Evolutionary conservation across 1,140 invertebrate species (phyloP), one percentile per base, ranked within the genome.

Genomic region (fruit fly (Drosophila melanogaster)): DNA sequence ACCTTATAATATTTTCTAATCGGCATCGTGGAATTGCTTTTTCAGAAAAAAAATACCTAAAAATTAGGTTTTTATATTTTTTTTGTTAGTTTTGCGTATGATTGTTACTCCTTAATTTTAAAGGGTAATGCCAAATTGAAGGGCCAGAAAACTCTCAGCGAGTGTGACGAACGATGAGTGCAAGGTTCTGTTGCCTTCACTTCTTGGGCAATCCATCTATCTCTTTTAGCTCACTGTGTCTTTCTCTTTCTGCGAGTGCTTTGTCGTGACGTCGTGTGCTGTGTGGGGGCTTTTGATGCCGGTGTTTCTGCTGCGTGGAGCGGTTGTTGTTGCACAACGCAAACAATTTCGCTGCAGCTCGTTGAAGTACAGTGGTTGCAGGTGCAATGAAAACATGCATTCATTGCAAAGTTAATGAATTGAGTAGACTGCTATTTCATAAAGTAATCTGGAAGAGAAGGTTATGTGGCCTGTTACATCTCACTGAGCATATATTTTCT

Each of bases 181-280:
- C 59, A 35, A 72, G 40, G 43, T 58, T 50, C 53, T 19, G 67
- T 33, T 33, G 38, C n/a, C 61, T 56, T 56, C 62, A 67, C 50
- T 49, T 38, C 35, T 69, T 53, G 19, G 19, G 6, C 30, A 40
- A 24, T 64, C 61, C 19, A 24, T 61, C 59, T 30, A n/a, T 24
- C 59, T 53, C 15, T 15, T 33, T 60, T 37, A 19, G 12, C 35
- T 3, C 37, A 2, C 53, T 35, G 7, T 61, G 17, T 12, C 58
- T 47, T 12, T 41, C 30, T 35, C 37, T 67, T 47, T 47, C 51
- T 19, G 38, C 64, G 57, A 60, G 30, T 44, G 69, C 61, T 59
- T 84, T 65, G 64, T 67, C 76, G 80, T 84, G 80, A 79, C 66
- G 75, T 86, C 84, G 84, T 86, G 83, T 87, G 83, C 76, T 86